phyloP scores from a whole-genome alignment of 2,888 invertebrate species.

The Orchesellides sinensis region DNA sequence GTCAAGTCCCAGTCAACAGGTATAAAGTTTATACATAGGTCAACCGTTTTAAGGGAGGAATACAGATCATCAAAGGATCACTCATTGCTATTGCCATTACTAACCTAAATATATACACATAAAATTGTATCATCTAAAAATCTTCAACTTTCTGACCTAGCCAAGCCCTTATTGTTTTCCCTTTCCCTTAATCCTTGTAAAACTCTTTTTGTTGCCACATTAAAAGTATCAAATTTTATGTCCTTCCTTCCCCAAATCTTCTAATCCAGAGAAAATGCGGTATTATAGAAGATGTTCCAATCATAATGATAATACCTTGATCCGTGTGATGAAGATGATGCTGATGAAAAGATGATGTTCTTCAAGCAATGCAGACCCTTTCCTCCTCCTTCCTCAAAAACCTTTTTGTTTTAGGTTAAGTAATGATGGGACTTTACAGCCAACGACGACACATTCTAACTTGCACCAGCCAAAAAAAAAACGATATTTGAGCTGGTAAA shows the following conservation, averaged over 20 bases:
- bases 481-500: not conserved
- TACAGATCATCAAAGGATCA: too few relatives aligned
- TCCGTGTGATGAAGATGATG: conserved; percentile 41
- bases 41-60: too few relatives aligned
- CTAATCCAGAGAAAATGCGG: conserved; percentile 47
- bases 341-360: conserved; percentile 14
- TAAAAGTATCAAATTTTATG: conserved; percentile 65
- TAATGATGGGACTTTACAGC: conserved; percentile 41
- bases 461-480: conserved; percentile 40
- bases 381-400: conserved; percentile 12
- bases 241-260: conserved; percentile 25
- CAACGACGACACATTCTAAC: conserved; percentile 28
- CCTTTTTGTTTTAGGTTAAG: conserved; percentile 19
- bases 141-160: conserved; percentile 43
- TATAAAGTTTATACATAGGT: not conserved
- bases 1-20: not conserved
- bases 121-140: conserved; percentile 7
- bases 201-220: conserved; percentile 56
- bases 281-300: conserved; percentile 52
- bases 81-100: not conserved
- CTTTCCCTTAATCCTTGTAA: conserved; percentile 37
- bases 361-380: not conserved
- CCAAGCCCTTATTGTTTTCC: conserved; percentile 26
- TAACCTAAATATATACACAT: conserved; percentile 44
- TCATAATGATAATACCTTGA: conserved; percentile 58